phyloP scores from a whole-genome alignment of 2,797 vertebrate species.

The Salmo trutta region DNA sequence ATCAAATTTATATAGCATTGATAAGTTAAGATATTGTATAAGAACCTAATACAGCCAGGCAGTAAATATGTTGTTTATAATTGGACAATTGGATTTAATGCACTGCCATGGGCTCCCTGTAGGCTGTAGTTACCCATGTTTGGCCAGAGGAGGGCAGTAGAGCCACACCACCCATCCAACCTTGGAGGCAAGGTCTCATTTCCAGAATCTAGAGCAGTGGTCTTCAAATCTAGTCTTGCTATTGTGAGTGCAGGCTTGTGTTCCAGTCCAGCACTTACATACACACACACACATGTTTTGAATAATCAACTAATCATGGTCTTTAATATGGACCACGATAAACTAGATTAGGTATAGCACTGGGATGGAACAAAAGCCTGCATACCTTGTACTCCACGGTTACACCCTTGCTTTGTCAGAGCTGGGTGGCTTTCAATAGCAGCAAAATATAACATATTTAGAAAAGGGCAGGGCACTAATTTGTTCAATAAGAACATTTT shows the following conservation, averaged over 20 bases:
- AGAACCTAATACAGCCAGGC: not conserved
- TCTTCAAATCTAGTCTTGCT: not conserved
- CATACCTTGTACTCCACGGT: not conserved
- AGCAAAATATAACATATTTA: not conserved
- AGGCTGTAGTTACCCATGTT: slow-evolving; percentile 19
- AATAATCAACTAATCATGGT: not conserved
- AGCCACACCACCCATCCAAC: slow-evolving; percentile 40
- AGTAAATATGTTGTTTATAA: not conserved
- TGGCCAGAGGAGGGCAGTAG: slow-evolving; percentile 72
- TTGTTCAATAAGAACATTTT: not conserved
- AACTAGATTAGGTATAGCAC: not conserved
- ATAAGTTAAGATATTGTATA: not conserved
- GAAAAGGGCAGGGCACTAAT: not conserved
- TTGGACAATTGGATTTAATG: not conserved
- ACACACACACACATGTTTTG: not conserved
- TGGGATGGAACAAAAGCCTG: not conserved
- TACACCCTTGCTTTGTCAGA: not conserved
- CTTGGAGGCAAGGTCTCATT: slow-evolving; percentile 1
- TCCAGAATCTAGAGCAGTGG: not conserved
- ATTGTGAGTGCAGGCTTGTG: not conserved
- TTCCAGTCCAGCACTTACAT: not conserved
- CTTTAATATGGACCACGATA: not conserved
- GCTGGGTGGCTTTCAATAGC: not conserved
- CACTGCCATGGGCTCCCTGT: not conserved
- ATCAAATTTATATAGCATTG: not conserved